phyloP scores from a whole-genome alignment of 2,888 invertebrate species.

The Ecliptopera silaceata region DNA sequence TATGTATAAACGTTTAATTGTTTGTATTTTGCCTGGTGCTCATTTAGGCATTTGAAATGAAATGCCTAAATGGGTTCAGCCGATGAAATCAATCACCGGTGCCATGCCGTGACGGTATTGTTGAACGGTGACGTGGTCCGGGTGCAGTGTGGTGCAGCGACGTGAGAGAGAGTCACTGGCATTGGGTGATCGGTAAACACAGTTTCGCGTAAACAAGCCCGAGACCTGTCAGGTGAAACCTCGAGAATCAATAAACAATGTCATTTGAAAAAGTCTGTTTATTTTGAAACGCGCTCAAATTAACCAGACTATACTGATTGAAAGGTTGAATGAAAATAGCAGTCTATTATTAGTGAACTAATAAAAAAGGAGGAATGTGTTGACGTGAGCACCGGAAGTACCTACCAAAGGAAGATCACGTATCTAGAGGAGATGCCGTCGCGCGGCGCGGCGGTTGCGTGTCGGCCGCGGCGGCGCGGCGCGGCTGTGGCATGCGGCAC shows the following conservation, averaged over 20 bases:
- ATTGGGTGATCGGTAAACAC: not conserved
- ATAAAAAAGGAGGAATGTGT: slow-evolving; percentile 9
- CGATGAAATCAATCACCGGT: too few relatives aligned
- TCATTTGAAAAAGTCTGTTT: slow-evolving; percentile 13
- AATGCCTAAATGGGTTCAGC: too few relatives aligned
- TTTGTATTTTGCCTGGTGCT: too few relatives aligned
- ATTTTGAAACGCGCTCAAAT: slow-evolving; percentile 20
- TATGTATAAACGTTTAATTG: too few relatives aligned
- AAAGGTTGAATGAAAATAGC: slow-evolving; percentile 24
- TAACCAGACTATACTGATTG: slow-evolving; percentile 16
- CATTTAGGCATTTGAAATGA: too few relatives aligned
- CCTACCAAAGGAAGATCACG: not conserved
- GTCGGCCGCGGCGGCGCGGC: slow-evolving; percentile 12
- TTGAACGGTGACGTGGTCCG: too few relatives aligned
- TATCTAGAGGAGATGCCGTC: not conserved
- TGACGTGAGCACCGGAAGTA: not conserved
- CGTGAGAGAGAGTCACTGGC: too few relatives aligned
- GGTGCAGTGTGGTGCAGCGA: too few relatives aligned
- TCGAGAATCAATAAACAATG: slow-evolving; percentile 15
- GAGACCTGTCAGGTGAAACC: slow-evolving; percentile 1
- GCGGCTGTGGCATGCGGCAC: slow-evolving; percentile 8
- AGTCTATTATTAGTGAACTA: slow-evolving; percentile 11
- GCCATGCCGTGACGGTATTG: too few relatives aligned
- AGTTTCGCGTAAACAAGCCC: not conserved
- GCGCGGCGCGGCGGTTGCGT: not conserved